phyloP scores from a whole-genome alignment of 2,888 invertebrate species.

The Drosophila macrospina region DNA sequence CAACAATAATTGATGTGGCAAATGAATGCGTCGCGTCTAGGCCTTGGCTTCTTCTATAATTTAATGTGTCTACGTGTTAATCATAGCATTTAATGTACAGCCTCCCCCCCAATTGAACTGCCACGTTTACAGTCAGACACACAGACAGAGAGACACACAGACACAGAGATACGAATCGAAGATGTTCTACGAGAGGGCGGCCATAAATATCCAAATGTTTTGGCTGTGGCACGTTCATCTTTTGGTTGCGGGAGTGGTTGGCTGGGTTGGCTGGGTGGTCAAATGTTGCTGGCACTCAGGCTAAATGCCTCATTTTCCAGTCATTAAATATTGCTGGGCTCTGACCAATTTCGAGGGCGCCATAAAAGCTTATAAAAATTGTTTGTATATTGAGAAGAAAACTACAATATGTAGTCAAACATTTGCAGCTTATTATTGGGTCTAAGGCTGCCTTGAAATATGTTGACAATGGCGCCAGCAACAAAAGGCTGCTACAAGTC shows the following conservation, averaged over 20 bases:
- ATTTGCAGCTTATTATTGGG: slow-evolving; percentile 74
- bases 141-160: slow-evolving; percentile 22
- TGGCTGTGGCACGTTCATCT: slow-evolving; percentile 65
- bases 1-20: slow-evolving; percentile 73
- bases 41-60: slow-evolving; percentile 58
- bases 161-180: slow-evolving; percentile 27
- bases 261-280: too few relatives aligned
- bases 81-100: slow-evolving; percentile 78
- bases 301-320: slow-evolving; percentile 81
- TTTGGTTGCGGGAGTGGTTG: neutral
- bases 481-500: slow-evolving; percentile 54
- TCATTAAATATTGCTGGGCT: slow-evolving; percentile 73
- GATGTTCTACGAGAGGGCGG: slow-evolving; percentile 40
- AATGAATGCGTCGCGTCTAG: slow-evolving; percentile 31
- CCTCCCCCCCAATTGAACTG: slow-evolving; percentile 34
- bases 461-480: slow-evolving; percentile 79
- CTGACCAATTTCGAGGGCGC: slow-evolving; percentile 76
- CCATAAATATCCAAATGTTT: slow-evolving; percentile 67
- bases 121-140: slow-evolving; percentile 38
- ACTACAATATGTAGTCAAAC: slow-evolving; percentile 55
- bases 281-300: slow-evolving; percentile 67
- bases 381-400: slow-evolving; percentile 28
- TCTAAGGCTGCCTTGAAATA: slow-evolving; percentile 71
- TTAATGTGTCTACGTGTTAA: slow-evolving; percentile 79
- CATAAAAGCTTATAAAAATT: slow-evolving; percentile 63